A percentile compares a stretch with the other conserved stretches of the same genome.
These are phyloP conservation scores for Drosophila picticornis DNA, from an alignment of 2,888 invertebrate species.

Conservation along the genomic window DNA sequence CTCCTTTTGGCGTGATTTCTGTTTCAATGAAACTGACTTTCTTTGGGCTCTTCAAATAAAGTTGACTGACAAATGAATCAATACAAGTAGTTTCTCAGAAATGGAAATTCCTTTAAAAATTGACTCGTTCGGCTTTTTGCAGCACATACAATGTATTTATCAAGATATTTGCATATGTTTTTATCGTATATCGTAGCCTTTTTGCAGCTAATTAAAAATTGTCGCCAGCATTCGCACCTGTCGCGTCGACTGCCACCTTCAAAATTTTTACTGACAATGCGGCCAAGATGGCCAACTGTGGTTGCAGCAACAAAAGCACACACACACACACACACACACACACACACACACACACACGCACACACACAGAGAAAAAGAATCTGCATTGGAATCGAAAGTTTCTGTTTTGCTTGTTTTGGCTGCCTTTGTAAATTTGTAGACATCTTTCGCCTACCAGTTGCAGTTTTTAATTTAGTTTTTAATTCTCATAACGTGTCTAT, in stretches of 20 bases:
- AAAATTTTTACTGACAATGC: conserved; percentile 73
- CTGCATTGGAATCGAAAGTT: conserved; percentile 76
- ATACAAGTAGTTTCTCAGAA: conserved; percentile 8
- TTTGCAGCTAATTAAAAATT: conserved; percentile 80
- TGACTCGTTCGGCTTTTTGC: not conserved
- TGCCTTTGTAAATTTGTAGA: conserved; percentile 69
- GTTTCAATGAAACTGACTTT: conserved; percentile 5
- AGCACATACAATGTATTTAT: not conserved
- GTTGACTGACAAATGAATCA: not conserved
- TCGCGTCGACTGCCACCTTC: conserved; percentile 73
- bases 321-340: conserved; percentile 3
- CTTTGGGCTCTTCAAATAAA: not conserved
- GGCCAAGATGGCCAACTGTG: conserved; percentile 43
- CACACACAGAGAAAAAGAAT: not conserved
- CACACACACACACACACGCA: too few relatives aligned
- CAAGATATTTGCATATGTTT: not conserved
- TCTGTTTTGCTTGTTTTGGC: conserved; percentile 50
- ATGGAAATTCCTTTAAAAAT: too few relatives aligned
- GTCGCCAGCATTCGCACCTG: conserved; percentile 78
- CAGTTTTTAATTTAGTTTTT: conserved; percentile 62
- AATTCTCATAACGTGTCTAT: conserved; percentile 39
- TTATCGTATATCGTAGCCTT: conserved; percentile 50
- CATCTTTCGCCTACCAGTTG: conserved; percentile 43
- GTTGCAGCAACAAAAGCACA: conserved; percentile 32
- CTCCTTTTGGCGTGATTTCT: conserved; percentile 14